These are phyloP conservation scores for Leptobrachium leishanense DNA, from an alignment of 2,113 vertebrate genomes.

Conservation along the genomic window DNA sequence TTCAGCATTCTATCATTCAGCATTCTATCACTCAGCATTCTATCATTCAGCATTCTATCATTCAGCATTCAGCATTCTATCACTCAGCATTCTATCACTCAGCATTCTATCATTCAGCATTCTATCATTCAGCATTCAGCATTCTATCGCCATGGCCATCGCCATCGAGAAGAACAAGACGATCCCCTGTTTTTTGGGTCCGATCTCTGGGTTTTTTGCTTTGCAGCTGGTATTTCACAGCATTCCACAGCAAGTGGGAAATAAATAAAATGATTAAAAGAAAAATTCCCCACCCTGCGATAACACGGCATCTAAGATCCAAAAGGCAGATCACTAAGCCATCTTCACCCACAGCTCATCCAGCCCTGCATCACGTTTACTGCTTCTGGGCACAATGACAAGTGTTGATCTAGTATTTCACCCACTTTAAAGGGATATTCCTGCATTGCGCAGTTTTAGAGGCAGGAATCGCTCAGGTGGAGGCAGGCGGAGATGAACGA, in stretches of 20 bases:
- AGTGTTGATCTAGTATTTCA: neutral
- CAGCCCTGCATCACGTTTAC: neutral
- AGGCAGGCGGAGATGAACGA: neutral
- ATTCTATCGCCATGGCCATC: no score
- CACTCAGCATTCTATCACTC: no score
- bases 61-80: no score
- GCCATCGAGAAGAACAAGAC: neutral
- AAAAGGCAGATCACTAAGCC: neutral
- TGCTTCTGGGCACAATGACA: neutral
- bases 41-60: no score
- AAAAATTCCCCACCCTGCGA: neutral
- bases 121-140: no score
- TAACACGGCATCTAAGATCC: neutral
- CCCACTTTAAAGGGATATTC: neutral
- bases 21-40: no score
- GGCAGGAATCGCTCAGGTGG: neutral
- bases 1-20: no score
- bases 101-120: no score
- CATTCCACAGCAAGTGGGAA: neutral
- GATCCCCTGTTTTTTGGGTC: neutral
- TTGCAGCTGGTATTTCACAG: neutral
- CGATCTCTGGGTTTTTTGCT: neutral
- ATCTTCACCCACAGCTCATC: neutral
- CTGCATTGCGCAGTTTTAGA: neutral
- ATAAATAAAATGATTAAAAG: neutral